Percentiles rank a stretch among this genome's conserved stretches.
Conservation (phyloP, 2,797 vertebrate genomes). For the Garrulus glandarius region DNA sequence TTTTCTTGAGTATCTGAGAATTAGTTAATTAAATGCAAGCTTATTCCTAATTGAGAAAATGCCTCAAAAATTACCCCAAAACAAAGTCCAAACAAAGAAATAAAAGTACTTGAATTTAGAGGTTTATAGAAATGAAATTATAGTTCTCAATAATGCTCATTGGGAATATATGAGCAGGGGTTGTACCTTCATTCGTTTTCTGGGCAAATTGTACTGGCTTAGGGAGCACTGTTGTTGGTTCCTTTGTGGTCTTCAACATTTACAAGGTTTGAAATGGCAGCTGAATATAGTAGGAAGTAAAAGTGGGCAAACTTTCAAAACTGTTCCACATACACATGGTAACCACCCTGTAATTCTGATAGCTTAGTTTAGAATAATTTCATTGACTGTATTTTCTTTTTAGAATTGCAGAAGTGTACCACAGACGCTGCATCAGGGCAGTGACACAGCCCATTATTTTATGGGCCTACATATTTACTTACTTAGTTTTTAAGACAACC, state of each 20-base stretch:
- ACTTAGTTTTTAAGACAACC: not conserved
- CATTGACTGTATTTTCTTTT: not conserved
- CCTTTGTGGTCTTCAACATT: not conserved
- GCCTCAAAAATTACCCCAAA: not conserved
- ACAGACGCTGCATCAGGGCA: not conserved
- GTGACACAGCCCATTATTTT: not conserved
- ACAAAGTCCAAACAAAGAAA: not conserved
- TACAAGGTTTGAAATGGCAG: not conserved
- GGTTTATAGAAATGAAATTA: not conserved
- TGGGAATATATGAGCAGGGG: not conserved
- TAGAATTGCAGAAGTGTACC: not conserved
- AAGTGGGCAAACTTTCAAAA: not conserved
- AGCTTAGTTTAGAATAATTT: not conserved
- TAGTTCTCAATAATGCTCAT: not conserved
- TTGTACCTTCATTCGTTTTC: not conserved
- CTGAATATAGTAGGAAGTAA: not conserved
- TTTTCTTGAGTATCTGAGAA: not conserved
- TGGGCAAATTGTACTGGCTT: not conserved
- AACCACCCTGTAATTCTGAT: not conserved
- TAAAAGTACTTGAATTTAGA: not conserved
- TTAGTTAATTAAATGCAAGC: fast-evolving
- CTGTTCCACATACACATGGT: not conserved
- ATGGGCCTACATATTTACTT: not conserved
- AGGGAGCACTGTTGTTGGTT: not conserved
- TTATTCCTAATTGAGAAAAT: not conserved